phyloP scores from a whole-genome alignment of 1,140 invertebrate species.

The Brachionus angularis region DNA sequence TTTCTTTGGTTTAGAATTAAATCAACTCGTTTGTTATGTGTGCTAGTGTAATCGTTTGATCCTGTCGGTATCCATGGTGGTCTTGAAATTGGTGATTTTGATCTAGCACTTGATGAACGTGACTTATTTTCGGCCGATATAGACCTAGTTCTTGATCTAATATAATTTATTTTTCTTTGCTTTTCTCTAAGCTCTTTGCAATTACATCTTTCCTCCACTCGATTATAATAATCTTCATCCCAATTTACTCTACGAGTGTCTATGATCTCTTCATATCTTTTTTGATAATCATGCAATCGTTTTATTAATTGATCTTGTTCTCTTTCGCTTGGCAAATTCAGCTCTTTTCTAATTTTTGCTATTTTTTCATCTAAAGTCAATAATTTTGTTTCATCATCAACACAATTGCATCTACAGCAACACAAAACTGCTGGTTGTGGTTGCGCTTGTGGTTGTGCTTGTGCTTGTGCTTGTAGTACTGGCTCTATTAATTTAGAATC shows the following conservation, averaged over 20 bases:
- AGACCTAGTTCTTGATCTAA: background rate
- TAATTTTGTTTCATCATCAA: background rate
- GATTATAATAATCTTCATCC: too few relatives aligned
- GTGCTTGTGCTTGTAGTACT: too few relatives aligned
- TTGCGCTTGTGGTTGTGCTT: too few relatives aligned
- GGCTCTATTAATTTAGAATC: too few relatives aligned
- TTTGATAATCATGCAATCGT: background rate
- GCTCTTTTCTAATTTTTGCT: background rate
- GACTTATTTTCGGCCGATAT: background rate
- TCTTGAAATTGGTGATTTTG: background rate
- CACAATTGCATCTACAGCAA: background rate
- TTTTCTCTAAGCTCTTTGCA: too few relatives aligned
- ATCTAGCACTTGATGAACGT: background rate
- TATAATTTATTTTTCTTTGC: too few relatives aligned
- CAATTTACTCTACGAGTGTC: too few relatives aligned
- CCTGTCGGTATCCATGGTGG: conserved; percentile 13
- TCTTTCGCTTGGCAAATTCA: background rate
- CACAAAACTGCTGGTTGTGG: too few relatives aligned
- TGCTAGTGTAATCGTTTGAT: conserved; percentile 10
- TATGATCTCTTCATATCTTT: background rate
- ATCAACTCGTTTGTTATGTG: background rate
- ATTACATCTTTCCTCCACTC: too few relatives aligned
- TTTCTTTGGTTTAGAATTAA: background rate
- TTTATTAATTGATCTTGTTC: background rate
- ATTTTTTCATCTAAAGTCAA: conserved; percentile 14